A percentile compares a stretch with the other conserved stretches of the same genome.
These are phyloP conservation scores for Anguilla pacifica DNA, from an alignment of 2,797 vertebrate species.

Conservation along the genomic window DNA sequence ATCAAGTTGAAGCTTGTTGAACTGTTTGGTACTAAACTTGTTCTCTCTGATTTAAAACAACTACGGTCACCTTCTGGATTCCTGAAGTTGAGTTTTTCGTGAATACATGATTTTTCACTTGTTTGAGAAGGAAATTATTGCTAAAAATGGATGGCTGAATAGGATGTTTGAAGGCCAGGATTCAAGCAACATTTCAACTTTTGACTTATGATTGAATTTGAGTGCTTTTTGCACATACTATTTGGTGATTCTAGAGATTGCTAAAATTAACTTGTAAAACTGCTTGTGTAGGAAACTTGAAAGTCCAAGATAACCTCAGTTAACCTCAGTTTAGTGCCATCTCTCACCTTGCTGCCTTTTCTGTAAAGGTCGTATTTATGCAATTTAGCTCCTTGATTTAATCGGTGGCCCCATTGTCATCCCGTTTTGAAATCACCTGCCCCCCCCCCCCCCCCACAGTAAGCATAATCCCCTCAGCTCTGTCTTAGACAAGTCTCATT, in stretches of 20 bases:
- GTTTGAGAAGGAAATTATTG: background rate
- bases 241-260: background rate
- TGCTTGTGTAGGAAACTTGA: background rate
- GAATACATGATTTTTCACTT: background rate
- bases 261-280: background rate
- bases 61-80: background rate
- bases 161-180: background rate
- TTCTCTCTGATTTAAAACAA: background rate
- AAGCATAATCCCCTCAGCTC: background rate
- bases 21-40: background rate
- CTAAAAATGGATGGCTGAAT: background rate
- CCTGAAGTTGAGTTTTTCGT: background rate
- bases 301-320: background rate
- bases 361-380: background rate
- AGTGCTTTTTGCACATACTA: background rate
- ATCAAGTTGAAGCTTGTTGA: slow-evolving; percentile 1
- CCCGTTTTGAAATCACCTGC: background rate
- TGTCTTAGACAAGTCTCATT: background rate
- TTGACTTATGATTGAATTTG: background rate
- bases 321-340: background rate
- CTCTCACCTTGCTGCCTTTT: background rate
- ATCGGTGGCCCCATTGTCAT: background rate
- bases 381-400: background rate
- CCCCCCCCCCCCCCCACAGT: background rate
- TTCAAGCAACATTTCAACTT: background rate